phyloP scores from a whole-genome alignment of 1,140 invertebrate species.

The Asobara japonica region DNA sequence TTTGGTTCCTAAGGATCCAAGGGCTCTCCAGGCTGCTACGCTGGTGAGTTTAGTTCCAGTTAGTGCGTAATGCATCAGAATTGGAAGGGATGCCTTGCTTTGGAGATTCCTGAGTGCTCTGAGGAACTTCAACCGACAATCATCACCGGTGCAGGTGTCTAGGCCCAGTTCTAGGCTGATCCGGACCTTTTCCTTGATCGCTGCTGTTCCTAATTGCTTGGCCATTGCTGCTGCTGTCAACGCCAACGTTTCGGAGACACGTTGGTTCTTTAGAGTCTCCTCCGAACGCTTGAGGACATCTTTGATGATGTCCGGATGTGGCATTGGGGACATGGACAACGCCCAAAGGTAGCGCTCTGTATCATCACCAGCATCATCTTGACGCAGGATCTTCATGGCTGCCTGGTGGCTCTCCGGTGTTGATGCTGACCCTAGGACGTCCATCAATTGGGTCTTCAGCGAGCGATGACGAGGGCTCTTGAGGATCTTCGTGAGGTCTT shows the following conservation, averaged over 20 bases:
- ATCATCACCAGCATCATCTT: constrained; percentile 70
- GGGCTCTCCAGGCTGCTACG: constrained; percentile 74
- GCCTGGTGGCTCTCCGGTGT: constrained; percentile 74
- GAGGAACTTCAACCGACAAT: constrained; percentile 72
- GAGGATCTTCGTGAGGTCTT: constrained; percentile 72
- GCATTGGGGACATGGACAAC: constrained; percentile 70
- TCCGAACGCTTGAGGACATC: constrained; percentile 68
- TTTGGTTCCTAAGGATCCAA: constrained; percentile 68
- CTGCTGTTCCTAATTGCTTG: constrained; percentile 54
- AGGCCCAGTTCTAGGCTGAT: constrained; percentile 65
- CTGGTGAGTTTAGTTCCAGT: constrained; percentile 66
- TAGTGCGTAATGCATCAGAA: constrained; percentile 68
- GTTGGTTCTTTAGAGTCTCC: constrained; percentile 66
- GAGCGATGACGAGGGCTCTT: constrained; percentile 58
- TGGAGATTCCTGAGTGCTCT: constrained; percentile 76
- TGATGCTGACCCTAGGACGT: constrained; percentile 76
- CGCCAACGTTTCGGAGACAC: constrained; percentile 73
- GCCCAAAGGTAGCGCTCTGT: constrained; percentile 80
- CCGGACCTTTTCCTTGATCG: constrained; percentile 63
- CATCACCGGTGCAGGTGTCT: constrained; percentile 66
- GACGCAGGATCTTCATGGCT: constrained; percentile 73
- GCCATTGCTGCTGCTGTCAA: constrained; percentile 74
- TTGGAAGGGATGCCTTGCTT: constrained; percentile 68
- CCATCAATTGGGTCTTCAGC: constrained; percentile 72
- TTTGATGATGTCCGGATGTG: constrained; percentile 67